These are phyloP conservation scores for Sciaenops ocellatus DNA, from an alignment of 2,797 vertebrate genomes.

Conservation along the genomic window DNA sequence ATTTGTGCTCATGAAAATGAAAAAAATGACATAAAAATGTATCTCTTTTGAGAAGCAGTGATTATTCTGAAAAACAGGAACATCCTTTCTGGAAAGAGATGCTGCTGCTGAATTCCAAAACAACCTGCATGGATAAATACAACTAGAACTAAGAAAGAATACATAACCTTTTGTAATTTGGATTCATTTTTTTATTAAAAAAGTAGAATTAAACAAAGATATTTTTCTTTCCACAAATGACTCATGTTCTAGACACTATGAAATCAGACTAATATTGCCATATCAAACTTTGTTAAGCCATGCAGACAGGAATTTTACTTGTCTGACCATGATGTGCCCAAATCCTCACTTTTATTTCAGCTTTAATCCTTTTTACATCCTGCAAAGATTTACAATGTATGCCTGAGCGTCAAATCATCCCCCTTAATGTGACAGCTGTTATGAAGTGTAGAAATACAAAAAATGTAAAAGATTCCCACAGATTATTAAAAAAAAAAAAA, in stretches of 20 bases:
- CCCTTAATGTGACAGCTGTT: constrained; percentile 79
- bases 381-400: constrained; percentile 67
- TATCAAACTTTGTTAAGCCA: constrained; percentile 44
- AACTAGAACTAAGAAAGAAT: neutral
- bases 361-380: constrained; percentile 72
- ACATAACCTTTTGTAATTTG: neutral
- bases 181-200: neutral
- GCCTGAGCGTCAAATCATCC: constrained; percentile 78
- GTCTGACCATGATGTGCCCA: constrained; percentile 48
- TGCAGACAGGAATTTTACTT: constrained; percentile 17
- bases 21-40: neutral
- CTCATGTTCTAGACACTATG: constrained; percentile 27
- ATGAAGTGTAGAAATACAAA: constrained; percentile 72
- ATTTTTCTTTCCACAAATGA: constrained; percentile 3
- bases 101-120: neutral
- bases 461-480: constrained; percentile 81
- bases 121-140: neutral
- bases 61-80: neutral
- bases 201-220: neutral
- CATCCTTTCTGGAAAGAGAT: neutral
- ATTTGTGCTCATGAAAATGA: neutral
- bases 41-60: neutral
- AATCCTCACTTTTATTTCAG: constrained; percentile 66
- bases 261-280: constrained; percentile 21
- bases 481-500: constrained; percentile 68